These are phyloP conservation scores for Muscicapa comitata DNA, from an alignment of 2,797 vertebrate genomes.

Conservation along the genomic window DNA sequence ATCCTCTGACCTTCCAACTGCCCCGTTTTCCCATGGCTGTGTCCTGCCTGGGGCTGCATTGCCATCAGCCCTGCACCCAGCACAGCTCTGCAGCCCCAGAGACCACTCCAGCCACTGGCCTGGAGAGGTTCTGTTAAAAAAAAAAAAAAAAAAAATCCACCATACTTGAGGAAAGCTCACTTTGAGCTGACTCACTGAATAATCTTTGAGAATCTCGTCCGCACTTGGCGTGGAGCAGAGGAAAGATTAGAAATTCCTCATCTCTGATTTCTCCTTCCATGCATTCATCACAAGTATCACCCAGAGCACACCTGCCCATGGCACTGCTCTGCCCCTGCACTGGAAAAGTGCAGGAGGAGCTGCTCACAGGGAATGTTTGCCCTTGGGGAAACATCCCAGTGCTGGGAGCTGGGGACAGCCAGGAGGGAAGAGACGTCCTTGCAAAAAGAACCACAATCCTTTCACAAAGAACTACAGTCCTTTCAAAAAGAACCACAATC, in stretches of 20 bases:
- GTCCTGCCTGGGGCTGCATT: neutral
- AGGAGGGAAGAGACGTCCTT: rapidly evolving
- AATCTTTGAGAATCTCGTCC: neutral
- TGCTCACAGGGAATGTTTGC: rapidly evolving
- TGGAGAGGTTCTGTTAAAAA: neutral
- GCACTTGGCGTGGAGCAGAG: neutral
- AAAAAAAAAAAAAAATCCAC: neutral
- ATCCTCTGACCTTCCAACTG: neutral
- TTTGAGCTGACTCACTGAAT: neutral
- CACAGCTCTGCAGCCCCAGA: neutral
- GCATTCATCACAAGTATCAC: neutral
- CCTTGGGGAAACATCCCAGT: rapidly evolving
- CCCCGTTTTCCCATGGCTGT: rapidly evolving
- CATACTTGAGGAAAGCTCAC: neutral
- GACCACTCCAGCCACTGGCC: neutral
- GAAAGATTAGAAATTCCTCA: neutral
- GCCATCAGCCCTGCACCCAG: neutral
- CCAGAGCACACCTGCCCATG: neutral
- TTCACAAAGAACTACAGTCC: neutral
- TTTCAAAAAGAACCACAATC: neutral
- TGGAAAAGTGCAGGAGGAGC: rapidly evolving
- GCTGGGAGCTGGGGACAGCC: neutral
- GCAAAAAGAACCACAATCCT: neutral
- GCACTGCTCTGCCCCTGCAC: neutral
- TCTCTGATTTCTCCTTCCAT: neutral